Percentiles rank a stretch among this genome's conserved stretches.
These are phyloP conservation scores for Polymixis flavicincta DNA, from an alignment of 2,888 invertebrate species.

Conservation along the genomic window DNA sequence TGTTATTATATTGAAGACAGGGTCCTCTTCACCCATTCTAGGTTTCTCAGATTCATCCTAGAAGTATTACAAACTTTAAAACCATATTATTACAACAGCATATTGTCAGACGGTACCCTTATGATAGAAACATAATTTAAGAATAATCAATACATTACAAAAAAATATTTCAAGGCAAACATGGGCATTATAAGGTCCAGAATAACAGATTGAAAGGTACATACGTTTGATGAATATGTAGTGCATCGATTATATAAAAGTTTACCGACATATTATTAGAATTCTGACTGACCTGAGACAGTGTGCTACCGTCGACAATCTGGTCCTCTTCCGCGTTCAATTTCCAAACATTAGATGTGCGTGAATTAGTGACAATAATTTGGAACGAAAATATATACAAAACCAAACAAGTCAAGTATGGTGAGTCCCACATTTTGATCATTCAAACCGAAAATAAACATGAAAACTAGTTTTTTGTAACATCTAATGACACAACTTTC, in stretches of 20 bases:
- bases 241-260: conserved; percentile 83
- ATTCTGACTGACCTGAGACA: conserved; percentile 87
- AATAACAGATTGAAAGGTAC: conserved; percentile 70
- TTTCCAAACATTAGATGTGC: conserved; percentile 96
- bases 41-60: conserved; percentile 86
- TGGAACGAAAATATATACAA: conserved; percentile 93
- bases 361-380: conserved; percentile 94
- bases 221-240: conserved; percentile 68
- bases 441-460: conserved; percentile 78
- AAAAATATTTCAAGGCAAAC: conserved; percentile 74
- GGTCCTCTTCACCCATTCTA: conserved; percentile 91
- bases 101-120: conserved; percentile 22
- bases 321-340: conserved; percentile 94
- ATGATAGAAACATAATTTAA: conserved; percentile 37
- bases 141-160: conserved; percentile 37
- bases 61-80: conserved; percentile 63
- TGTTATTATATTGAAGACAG: conserved; percentile 94
- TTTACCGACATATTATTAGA: conserved; percentile 65
- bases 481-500: conserved; percentile 72
- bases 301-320: conserved; percentile 92
- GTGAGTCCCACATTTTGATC: conserved; percentile 90
- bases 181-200: conserved; percentile 63
- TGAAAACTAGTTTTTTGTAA: conserved; percentile 74
- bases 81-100: conserved; percentile 14
- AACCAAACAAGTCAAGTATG: conserved; percentile 91